Evolutionary conservation across 2,888 invertebrate genomes (phyloP).

Genomic region (Xanthorhoe designata): DNA sequence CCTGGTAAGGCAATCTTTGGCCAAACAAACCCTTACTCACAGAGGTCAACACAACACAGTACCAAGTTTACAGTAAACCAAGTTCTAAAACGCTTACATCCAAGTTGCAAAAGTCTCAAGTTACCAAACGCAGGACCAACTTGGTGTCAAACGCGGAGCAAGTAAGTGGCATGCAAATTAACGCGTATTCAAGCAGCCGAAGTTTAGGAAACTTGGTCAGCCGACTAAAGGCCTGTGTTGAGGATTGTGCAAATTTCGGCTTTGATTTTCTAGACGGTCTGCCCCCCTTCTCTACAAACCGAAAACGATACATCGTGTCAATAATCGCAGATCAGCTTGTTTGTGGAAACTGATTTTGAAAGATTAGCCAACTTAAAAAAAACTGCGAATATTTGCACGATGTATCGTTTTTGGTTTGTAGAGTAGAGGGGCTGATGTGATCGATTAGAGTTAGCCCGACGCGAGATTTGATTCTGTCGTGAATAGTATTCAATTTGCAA

Average conservation of each 20-base stretch:
- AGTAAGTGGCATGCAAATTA: slow-evolving; percentile 65
- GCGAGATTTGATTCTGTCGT: too few relatives aligned
- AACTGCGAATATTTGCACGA: too few relatives aligned
- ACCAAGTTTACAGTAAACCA: not conserved
- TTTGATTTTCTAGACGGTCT: not conserved
- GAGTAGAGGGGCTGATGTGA: too few relatives aligned
- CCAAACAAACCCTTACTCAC: too few relatives aligned
- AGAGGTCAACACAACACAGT: not conserved
- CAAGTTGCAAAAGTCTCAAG: slow-evolving; percentile 32
- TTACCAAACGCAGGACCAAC: slow-evolving; percentile 39
- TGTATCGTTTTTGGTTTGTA: too few relatives aligned
- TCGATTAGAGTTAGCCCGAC: too few relatives aligned
- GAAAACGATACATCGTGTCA: too few relatives aligned
- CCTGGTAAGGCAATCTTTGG: not conserved
- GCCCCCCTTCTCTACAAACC: not conserved
- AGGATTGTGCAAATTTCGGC: not conserved
- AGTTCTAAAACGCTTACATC: slow-evolving; percentile 16
- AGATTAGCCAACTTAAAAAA: too few relatives aligned
- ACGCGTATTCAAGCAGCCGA: slow-evolving; percentile 54
- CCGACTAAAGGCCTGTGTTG: not conserved
- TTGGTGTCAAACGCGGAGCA: slow-evolving; percentile 46
- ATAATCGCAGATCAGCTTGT: too few relatives aligned
- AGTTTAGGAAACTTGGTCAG: slow-evolving; percentile 24
- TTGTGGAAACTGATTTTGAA: too few relatives aligned
- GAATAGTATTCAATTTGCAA: too few relatives aligned